Evolutionary conservation across 1,140 invertebrate species (phyloP).

Genomic region (Thalassaphorura encarpata): DNA sequence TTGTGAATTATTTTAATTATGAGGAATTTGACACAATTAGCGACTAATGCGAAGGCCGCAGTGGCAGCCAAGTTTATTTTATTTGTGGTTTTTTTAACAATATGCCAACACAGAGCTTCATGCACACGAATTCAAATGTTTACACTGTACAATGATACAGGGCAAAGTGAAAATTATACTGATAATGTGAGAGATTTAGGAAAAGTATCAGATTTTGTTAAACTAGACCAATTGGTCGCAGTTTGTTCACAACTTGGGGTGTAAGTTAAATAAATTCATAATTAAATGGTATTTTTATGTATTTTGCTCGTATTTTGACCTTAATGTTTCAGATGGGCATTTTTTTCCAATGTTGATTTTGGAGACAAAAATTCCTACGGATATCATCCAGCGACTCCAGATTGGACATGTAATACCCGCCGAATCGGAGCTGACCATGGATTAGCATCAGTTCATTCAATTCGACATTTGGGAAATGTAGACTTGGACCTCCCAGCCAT

Average conservation of each 20-base stretch:
- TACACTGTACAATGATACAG: not conserved
- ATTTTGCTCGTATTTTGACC: not conserved
- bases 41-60: no score
- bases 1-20: no score
- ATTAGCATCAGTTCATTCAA: not conserved
- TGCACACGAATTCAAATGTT: constrained; percentile 1
- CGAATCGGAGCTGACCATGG: not conserved
- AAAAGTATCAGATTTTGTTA: not conserved
- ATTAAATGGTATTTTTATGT: not conserved
- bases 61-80: no score
- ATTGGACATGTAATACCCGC: not conserved
- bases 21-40: no score
- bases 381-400: constrained; percentile 2
- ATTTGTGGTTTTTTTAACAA: no score
- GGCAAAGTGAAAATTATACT: constrained; percentile 7
- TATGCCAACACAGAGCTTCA: no score
- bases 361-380: constrained; percentile 1
- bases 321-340: not conserved
- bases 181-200: not conserved
- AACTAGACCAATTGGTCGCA: not conserved
- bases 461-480: constrained; percentile 3
- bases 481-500: not conserved
- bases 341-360: not conserved
- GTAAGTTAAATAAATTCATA: constrained; percentile 1
- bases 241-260: constrained; percentile 8